Base-by-base conservation (phyloP, 1,140 invertebrate species). In the Diorhabda carinulata region DNA sequence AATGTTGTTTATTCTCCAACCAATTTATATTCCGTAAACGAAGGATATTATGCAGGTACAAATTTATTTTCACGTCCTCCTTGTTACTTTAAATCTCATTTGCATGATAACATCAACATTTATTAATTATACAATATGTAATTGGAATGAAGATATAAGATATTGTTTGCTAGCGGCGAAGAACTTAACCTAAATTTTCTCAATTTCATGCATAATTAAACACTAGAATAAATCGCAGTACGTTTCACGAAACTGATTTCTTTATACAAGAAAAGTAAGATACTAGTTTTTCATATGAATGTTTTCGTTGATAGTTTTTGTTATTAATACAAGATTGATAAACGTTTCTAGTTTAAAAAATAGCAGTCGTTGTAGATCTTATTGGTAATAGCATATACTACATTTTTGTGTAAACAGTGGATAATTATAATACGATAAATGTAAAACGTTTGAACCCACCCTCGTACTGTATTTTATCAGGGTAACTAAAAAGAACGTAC, bases 61-160 rank as follows among this genome's bases (percentile, higher is more conserved):
- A 67, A 67, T 60, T 61, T 67, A 67, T 67, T 67, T 67, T 25
- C 66, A 59, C 66, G 43, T 67, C 57, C 57, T 43, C 8, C 66
- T 4, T 67, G 59, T 67, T 60, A 67, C 66, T 67, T 60, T 52
- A 8, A 40, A 60, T 60, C 66, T 45, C 60, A 67, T 67, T 67
- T 67, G 66, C 66, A 67, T 67, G 66, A 67, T 67, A 67, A 67
- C 60, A 60, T 67, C 57, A 60, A 67, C 58, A 57, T 58, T 67
- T 43, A 61, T 67, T 67, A 67, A 67, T 67, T 67, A 67, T 45
- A 67, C 66, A 45, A 67, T 61, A 61, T 60, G 43, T 60, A 67
- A 67, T 60, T 60, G 47, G 66, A 60, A 67, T 60, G 43, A 60
- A 67, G 66, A 61, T 25, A 44, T 45, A 45, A 52, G 47, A 52